Percentiles rank a stretch among this genome's conserved stretches.
Conservation (phyloP, 2,888 invertebrate species). For the Sinotaia quadrata region DNA sequence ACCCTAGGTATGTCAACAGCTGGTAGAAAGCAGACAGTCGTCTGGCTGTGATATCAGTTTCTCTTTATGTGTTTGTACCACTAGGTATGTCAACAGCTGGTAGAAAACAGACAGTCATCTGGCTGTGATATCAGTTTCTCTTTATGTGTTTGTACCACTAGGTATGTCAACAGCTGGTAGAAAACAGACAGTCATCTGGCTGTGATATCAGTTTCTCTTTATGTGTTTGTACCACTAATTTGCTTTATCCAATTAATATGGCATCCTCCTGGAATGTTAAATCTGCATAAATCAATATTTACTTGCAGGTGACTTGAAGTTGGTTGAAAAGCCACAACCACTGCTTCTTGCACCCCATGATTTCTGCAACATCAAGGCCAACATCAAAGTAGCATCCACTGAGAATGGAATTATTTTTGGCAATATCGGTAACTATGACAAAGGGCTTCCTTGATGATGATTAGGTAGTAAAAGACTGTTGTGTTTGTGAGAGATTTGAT, state of each 20-base stretch:
- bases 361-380: constrained; percentile 98
- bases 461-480: neutral
- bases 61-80: neutral
- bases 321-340: constrained; percentile 97
- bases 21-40: neutral
- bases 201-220: too few relatives aligned
- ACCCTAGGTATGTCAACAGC: constrained; percentile 80
- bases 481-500: neutral
- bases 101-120: neutral
- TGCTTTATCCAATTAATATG: too few relatives aligned
- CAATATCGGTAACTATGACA: constrained; percentile 83
- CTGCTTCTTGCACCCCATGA: constrained; percentile 96
- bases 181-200: too few relatives aligned
- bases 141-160: too few relatives aligned
- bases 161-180: too few relatives aligned
- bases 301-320: constrained; percentile 87
- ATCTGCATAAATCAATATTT: too few relatives aligned
- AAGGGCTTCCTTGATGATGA: too few relatives aligned
- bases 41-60: neutral
- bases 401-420: constrained; percentile 99
- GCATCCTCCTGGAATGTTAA: too few relatives aligned
- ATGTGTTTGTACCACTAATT: too few relatives aligned
- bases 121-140: too few relatives aligned
- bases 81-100: neutral
- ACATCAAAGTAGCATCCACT: constrained; percentile 96